Conservation (phyloP, 2,113 vertebrate species). For the Syngnathus typhle region DNA sequence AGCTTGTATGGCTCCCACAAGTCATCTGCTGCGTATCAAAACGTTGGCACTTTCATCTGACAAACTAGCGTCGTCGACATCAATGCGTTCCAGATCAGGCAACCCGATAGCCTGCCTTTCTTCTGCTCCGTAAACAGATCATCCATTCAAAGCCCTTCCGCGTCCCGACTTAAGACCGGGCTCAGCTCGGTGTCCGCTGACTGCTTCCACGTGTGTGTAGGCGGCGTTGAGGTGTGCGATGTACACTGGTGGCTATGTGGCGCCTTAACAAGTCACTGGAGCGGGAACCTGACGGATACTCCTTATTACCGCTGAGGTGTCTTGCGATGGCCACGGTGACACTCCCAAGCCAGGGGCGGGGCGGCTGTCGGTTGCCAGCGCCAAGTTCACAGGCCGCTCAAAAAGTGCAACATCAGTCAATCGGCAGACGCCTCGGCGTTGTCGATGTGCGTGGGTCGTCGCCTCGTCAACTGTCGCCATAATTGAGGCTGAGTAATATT, state of each 20-base stretch:
- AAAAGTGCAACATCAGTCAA: constrained; percentile 48
- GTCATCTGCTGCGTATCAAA: constrained; percentile 62
- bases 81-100: constrained; percentile 67
- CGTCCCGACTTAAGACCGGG: constrained; percentile 58
- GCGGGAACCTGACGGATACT: constrained; percentile 52
- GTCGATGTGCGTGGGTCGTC: constrained; percentile 53
- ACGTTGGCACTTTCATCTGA: constrained; percentile 56
- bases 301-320: constrained; percentile 67
- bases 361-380: constrained; percentile 48
- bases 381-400: constrained; percentile 42
- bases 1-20: constrained; percentile 30
- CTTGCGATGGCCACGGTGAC: constrained; percentile 52
- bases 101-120: constrained; percentile 59
- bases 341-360: constrained; percentile 26
- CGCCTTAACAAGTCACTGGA: constrained; percentile 64
- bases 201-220: constrained; percentile 68
- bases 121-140: constrained; percentile 69
- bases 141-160: constrained; percentile 61
- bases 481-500: constrained; percentile 67
- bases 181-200: constrained; percentile 55
- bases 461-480: constrained; percentile 52
- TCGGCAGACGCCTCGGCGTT: constrained; percentile 57
- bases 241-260: constrained; percentile 17
- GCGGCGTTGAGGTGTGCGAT: constrained; percentile 43
- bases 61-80: constrained; percentile 55